Evolutionary conservation across 2,888 invertebrate genomes (phyloP), one percentile per base, ranked within the genome.

Genomic region (Euplagia quadripunctaria): DNA sequence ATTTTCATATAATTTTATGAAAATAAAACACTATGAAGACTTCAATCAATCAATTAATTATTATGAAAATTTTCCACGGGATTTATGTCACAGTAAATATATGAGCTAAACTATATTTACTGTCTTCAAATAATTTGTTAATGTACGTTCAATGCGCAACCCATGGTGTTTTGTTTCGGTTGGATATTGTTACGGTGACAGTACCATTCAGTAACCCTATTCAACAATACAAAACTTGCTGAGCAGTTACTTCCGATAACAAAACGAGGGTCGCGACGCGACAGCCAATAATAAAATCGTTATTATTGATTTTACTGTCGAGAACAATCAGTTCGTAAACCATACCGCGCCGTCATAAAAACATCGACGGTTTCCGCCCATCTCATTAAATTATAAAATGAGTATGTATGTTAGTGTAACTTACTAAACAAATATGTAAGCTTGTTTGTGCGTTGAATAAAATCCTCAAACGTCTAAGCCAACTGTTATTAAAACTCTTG

Each of bases 261-360:
- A 82, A 82, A 80, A 82, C 80, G 85, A 85, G 89, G 91, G 90
- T 87, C 87, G 85, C 84, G 78, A 83, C 87, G 85, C 84, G 78
- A 83, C 84, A 82, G 83, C 87, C 90, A 89, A 91, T 92, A 92
- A 93, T 90, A 93, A 93, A 92, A 91, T 91, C 88, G 90, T 93
- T 93, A 91, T 87, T 93, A 96, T 95, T 93, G 94, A 95, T 95
- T 94, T 94, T 92, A 90, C 89, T 92, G 92, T 91, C 89, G 91
- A 91, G 93, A 93, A 93, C 92, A 93, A 94, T 94, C 91, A 92
- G 91, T 93, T 90, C 87, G 84, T 90, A 75, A 83, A 92, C 89
- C 87, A 84, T 88, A 88, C 87, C 89, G 89, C 86, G 89, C 86
- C 88, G 90, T 86, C 89, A 89, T 84, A 86, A 85, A 89, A 93